A percentile compares a stretch with the other conserved stretches of the same genome.
phyloP scores from a whole-genome alignment of 2,113 vertebrate genomes.

The Mobula hypostoma region DNA sequence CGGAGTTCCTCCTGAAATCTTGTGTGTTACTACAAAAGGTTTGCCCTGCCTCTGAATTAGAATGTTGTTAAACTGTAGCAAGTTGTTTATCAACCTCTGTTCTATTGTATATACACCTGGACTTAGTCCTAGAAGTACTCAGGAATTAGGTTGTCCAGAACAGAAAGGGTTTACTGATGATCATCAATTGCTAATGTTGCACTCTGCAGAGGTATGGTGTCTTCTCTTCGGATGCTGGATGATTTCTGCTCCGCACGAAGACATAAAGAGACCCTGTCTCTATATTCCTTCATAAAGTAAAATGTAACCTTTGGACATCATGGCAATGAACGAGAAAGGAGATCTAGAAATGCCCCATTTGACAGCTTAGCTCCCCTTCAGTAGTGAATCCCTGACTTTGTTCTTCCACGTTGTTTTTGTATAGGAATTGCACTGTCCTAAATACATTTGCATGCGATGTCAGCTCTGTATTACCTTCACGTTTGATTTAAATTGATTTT shows the following conservation, averaged over 20 bases:
- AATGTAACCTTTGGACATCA: not conserved
- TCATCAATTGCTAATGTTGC: not conserved
- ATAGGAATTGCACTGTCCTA: not conserved
- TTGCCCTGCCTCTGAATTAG: not conserved
- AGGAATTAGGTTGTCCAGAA: not conserved
- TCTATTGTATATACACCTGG: not conserved
- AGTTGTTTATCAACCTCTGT: not conserved
- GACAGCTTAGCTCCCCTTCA: not conserved
- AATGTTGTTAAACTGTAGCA: not conserved
- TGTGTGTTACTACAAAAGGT: too few relatives aligned
- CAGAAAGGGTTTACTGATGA: not conserved
- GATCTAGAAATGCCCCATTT: not conserved
- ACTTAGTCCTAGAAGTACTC: too few relatives aligned
- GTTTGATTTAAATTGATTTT: not conserved
- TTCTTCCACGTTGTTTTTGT: not conserved
- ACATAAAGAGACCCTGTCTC: too few relatives aligned
- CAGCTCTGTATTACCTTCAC: not conserved
- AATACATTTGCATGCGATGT: not conserved
- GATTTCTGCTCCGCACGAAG: not conserved
- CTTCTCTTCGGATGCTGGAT: not conserved
- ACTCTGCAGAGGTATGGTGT: not conserved
- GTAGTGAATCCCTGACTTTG: not conserved
- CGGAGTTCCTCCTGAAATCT: too few relatives aligned
- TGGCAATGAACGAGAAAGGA: not conserved
- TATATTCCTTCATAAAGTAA: not conserved